phyloP scores from a whole-genome alignment of 2,797 vertebrate genomes.

The Poecilia gillii region DNA sequence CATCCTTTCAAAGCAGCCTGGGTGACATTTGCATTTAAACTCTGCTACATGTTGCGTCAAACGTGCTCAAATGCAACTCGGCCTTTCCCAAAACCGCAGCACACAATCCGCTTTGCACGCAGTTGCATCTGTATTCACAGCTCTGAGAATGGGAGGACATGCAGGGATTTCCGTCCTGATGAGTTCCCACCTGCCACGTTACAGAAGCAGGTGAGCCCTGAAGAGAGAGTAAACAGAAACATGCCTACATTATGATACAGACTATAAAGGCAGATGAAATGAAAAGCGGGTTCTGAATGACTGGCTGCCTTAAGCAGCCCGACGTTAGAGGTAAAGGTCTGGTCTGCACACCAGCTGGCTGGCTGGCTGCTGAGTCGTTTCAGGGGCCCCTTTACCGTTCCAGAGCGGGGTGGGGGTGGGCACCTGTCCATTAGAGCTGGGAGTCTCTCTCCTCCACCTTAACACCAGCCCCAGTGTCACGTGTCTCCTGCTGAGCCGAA shows the following conservation, averaged over 20 bases:
- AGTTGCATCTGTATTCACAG: slow-evolving; percentile 3
- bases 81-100: background rate
- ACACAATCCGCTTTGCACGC: background rate
- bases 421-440: slow-evolving; percentile 48
- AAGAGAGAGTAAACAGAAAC: slow-evolving; percentile 22
- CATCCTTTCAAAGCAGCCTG: slow-evolving; percentile 1
- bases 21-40: slow-evolving; percentile 25
- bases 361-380: slow-evolving; percentile 80
- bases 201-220: slow-evolving; percentile 11
- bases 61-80: slow-evolving; percentile 3
- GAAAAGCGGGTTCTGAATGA: slow-evolving; percentile 71
- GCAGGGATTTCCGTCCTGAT: background rate
- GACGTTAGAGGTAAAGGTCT: slow-evolving; percentile 47
- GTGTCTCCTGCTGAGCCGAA: slow-evolving; percentile 25
- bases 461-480: slow-evolving; percentile 48
- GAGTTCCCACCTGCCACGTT: slow-evolving; percentile 1
- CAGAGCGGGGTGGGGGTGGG: slow-evolving; percentile 45
- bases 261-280: slow-evolving; percentile 76
- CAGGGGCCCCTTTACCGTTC: slow-evolving; percentile 84
- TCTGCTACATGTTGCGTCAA: background rate
- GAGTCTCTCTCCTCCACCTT: slow-evolving; percentile 65
- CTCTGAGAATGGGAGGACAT: background rate
- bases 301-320: slow-evolving; percentile 63
- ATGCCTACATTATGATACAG: slow-evolving; percentile 27
- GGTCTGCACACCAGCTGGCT: slow-evolving; percentile 82